A percentile compares a stretch with the other conserved stretches of the same genome.
Conservation (phyloP, 2,113 vertebrate genomes). For the Plecotus auritus region DNA sequence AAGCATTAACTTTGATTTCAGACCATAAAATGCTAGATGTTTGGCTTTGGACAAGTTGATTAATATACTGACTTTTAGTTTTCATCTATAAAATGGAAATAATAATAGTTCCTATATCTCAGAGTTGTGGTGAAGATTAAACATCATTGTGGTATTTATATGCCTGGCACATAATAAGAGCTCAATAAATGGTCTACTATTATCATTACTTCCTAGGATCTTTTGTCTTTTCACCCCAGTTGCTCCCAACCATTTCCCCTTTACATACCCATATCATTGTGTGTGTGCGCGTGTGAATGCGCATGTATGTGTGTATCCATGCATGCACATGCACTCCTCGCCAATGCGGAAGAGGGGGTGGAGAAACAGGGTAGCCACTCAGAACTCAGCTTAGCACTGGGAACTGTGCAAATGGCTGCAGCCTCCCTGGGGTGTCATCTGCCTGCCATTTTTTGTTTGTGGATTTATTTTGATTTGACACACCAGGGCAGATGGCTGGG, state of each 20-base stretch:
- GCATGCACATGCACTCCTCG: rapidly evolving
- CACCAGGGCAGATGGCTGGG: slow-evolving; percentile 43
- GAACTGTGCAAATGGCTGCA: not conserved
- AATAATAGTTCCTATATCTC: not conserved
- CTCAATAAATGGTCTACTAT: not conserved
- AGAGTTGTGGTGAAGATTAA: not conserved
- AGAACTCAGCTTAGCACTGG: not conserved
- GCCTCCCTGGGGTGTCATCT: not conserved
- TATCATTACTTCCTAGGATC: not conserved
- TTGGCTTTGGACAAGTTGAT: not conserved
- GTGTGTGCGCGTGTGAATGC: not conserved
- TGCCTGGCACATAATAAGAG: not conserved
- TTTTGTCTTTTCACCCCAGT: not conserved
- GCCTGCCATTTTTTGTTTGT: slow-evolving; percentile 52
- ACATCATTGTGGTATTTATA: not conserved
- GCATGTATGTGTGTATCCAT: rapidly evolving
- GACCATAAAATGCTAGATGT: not conserved
- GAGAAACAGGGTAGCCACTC: not conserved
- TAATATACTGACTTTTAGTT: not conserved
- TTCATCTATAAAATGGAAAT: not conserved
- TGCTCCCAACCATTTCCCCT: not conserved
- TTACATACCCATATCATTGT: not conserved
- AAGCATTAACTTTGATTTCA: not conserved
- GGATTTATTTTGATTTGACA: slow-evolving; percentile 60
- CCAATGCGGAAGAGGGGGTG: not conserved